These are phyloP conservation scores for Pelvicachromis taeniatus DNA, from an alignment of 2,113 vertebrate species.

Conservation along the genomic window DNA sequence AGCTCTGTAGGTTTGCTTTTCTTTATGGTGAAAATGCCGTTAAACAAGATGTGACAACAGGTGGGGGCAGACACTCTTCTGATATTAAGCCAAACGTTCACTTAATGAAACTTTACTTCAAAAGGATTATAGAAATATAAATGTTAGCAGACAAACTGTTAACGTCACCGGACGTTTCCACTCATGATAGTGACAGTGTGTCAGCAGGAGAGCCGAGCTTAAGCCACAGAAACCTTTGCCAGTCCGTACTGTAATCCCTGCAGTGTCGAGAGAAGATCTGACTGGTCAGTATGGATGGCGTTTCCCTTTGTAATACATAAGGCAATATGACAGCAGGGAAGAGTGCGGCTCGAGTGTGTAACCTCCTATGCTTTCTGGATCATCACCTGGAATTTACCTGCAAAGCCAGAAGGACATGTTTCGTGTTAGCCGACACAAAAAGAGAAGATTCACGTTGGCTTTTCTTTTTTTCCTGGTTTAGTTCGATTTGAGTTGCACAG, in stretches of 20 bases:
- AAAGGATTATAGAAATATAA: neutral
- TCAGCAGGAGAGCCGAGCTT: neutral
- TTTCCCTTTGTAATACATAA: neutral
- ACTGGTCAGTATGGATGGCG: neutral
- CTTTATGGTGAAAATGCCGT: neutral
- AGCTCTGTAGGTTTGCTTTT: neutral
- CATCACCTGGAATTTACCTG: slow-evolving; percentile 99
- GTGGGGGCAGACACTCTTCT: neutral
- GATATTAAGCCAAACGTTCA: neutral
- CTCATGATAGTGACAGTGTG: neutral
- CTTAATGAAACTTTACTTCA: neutral
- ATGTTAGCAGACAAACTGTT: neutral
- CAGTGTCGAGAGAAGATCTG: neutral
- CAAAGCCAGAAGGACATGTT: neutral
- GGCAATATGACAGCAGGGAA: neutral
- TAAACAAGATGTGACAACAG: neutral
- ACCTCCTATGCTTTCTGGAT: slow-evolving; percentile 87
- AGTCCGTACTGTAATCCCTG: neutral
- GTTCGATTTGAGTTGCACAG: neutral
- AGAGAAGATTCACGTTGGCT: neutral
- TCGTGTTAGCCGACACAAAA: neutral
- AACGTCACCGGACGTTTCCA: neutral
- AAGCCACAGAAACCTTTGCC: neutral
- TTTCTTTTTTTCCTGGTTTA: neutral
- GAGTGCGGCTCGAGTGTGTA: neutral